These are phyloP conservation scores for Bovichtus variegatus DNA, from an alignment of 2,797 vertebrate genomes.

Conservation along the genomic window DNA sequence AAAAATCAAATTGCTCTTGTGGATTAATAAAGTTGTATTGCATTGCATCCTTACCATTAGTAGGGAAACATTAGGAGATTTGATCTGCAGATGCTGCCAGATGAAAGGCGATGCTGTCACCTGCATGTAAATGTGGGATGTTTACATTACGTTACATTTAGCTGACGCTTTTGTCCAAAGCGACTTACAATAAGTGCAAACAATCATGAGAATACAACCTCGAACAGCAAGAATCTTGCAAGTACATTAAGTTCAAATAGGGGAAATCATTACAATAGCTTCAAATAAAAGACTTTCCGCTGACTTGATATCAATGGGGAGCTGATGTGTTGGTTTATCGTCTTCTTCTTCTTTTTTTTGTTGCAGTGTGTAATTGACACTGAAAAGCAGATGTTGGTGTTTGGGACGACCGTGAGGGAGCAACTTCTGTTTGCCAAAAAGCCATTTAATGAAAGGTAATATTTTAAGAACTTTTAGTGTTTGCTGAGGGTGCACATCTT, in stretches of 20 bases:
- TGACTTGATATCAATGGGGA: no score
- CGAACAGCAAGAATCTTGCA: no score
- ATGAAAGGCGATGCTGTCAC: no score
- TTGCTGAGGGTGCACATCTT: background rate
- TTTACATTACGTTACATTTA: no score
- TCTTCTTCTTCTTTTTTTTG: conserved; percentile 24
- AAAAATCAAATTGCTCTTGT: background rate
- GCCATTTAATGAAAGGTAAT: conserved; percentile 40
- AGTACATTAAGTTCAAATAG: no score
- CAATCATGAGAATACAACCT: no score
- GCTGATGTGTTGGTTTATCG: background rate
- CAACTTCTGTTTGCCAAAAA: conserved; percentile 84
- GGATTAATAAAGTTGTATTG: background rate
- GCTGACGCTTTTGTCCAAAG: no score
- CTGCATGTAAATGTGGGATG: background rate
- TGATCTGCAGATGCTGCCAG: no score
- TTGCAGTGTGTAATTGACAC: conserved; percentile 90
- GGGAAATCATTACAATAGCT: no score
- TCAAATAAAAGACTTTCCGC: no score
- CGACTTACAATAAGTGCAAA: no score
- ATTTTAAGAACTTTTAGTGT: background rate
- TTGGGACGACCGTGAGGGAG: conserved; percentile 86
- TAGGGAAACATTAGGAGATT: background rate
- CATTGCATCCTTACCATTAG: background rate
- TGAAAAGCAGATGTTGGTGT: conserved; percentile 88